Conservation (phyloP, 2,888 invertebrate species). For the Eupithecia abbreviata region DNA sequence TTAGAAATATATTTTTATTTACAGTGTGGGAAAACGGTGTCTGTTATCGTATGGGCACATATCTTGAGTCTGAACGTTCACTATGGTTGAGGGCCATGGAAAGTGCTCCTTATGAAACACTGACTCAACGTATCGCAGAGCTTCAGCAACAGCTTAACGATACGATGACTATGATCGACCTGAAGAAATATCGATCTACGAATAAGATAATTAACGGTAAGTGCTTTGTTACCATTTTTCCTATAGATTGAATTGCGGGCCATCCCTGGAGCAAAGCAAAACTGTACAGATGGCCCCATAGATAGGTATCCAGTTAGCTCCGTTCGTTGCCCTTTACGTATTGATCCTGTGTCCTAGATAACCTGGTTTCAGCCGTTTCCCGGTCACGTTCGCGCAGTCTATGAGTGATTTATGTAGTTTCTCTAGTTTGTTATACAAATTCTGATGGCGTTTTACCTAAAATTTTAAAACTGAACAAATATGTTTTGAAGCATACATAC, state of each 20-base stretch:
- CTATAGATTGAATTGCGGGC: not conserved
- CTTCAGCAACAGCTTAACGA: conserved; percentile 86
- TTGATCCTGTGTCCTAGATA: conserved; percentile 18
- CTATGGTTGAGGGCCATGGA: conserved; percentile 94
- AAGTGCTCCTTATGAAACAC: conserved; percentile 92
- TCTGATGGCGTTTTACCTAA: not conserved
- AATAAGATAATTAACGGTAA: conserved; percentile 88
- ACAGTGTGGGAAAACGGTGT: conserved; percentile 93
- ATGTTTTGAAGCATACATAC: too few relatives aligned
- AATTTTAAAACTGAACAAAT: not conserved
- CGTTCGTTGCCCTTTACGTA: conserved; percentile 3
- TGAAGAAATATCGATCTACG: conserved; percentile 88
- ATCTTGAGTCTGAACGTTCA: conserved; percentile 91
- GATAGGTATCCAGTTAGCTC: not conserved
- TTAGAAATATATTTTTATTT: conserved; percentile 33
- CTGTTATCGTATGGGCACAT: conserved; percentile 91
- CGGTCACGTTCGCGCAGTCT: not conserved
- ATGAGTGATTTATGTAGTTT: not conserved
- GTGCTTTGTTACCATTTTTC: conserved; percentile 28
- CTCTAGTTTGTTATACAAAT: not conserved
- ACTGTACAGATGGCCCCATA: not conserved
- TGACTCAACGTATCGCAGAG: conserved; percentile 88
- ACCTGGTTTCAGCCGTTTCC: not conserved
- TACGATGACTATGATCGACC: conserved; percentile 86
- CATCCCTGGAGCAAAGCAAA: not conserved